Conservation (phyloP, 2,113 vertebrate species). For the Sturnus vulgaris region DNA sequence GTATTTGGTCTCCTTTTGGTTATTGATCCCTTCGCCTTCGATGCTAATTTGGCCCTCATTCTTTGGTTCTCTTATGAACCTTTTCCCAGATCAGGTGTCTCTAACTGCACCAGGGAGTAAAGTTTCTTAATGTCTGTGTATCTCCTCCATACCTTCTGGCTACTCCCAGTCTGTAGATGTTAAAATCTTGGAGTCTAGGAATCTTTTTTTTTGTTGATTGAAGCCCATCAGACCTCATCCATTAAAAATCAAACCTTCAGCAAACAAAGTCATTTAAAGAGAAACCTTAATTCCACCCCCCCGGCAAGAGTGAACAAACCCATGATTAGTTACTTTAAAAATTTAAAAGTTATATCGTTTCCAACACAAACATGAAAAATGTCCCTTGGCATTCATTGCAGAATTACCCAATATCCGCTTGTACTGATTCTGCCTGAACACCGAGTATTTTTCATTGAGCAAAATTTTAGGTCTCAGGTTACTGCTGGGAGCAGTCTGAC, state of each 20-base stretch:
- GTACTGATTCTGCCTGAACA: background rate
- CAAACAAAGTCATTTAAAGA: background rate
- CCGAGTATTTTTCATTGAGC: background rate
- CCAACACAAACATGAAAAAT: background rate
- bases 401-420: background rate
- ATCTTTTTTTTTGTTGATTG: background rate
- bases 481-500: background rate
- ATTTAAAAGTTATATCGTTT: background rate
- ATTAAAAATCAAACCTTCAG: background rate
- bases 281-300: background rate
- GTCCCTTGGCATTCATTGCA: background rate
- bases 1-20: background rate
- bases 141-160: background rate
- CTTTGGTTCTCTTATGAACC: background rate
- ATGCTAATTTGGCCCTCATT: background rate
- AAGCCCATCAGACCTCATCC: background rate
- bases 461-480: background rate
- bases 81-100: background rate
- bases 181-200: background rate
- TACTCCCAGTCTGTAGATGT: background rate
- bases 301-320: background rate
- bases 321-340: background rate
- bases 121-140: background rate
- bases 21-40: background rate
- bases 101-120: background rate